Evolutionary conservation across 2,888 invertebrate genomes (phyloP).

Genomic region (Caenorhabditis sp.): DNA sequence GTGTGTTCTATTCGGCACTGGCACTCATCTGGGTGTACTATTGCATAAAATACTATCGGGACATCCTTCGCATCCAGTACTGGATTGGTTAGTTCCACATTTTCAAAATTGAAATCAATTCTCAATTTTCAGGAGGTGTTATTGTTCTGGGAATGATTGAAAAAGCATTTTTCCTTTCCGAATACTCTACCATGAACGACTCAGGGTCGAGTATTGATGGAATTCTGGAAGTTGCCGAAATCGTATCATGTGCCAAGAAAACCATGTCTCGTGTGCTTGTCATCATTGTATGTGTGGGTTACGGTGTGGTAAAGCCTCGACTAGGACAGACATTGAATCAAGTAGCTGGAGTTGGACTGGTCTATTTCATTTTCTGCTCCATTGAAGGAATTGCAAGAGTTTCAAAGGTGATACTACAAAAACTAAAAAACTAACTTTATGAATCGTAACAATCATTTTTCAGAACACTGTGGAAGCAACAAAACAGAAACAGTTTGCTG

Average conservation of each 20-base stretch:
- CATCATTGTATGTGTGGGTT: conserved; percentile 94
- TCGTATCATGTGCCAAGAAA: conserved; percentile 93
- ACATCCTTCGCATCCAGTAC: conserved; percentile 93
- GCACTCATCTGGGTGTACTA: conserved; percentile 91
- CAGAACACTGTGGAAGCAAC: conserved; percentile 85
- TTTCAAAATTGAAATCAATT: not conserved
- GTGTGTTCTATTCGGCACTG: conserved; percentile 90
- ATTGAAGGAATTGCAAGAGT: conserved; percentile 92
- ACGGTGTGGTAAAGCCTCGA: conserved; percentile 95
- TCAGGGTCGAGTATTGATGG: conserved; percentile 85
- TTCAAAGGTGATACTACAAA: conserved; percentile 83
- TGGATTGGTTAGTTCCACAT: conserved; percentile 89
- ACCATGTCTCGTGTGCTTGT: conserved; percentile 94
- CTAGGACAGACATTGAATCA: conserved; percentile 93
- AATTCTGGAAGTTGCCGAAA: conserved; percentile 88
- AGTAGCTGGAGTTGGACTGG: conserved; percentile 90
- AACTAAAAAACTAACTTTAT: too few species aligned
- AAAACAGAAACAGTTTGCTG: conserved; percentile 88
- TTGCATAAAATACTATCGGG: conserved; percentile 92
- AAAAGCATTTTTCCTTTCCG: conserved; percentile 92
- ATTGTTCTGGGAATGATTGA: conserved; percentile 85
- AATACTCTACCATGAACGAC: conserved; percentile 90
- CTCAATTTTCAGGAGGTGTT: conserved; percentile 76
- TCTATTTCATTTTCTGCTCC: conserved; percentile 92
- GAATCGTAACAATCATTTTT: conserved; percentile 11